Evolutionary conservation across 2,888 invertebrate genomes (phyloP).

Genomic region (Tromatobia lineatoria): DNA sequence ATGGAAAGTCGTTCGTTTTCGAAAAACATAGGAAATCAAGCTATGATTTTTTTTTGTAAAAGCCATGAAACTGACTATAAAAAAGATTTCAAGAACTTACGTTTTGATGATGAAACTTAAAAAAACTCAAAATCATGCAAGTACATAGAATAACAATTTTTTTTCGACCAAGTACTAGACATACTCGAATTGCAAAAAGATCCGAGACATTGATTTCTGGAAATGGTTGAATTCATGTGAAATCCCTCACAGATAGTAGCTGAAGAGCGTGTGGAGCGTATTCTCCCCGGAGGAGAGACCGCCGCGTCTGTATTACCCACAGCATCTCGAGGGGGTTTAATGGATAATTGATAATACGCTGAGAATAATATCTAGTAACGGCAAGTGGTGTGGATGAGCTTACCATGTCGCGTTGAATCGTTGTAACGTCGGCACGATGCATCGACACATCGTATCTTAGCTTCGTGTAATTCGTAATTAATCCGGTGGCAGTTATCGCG

Average conservation of each 20-base stretch:
- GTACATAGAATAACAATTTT: too few relatives aligned
- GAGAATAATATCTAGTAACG: slow-evolving; percentile 35
- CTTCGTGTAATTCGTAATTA: slow-evolving; percentile 35
- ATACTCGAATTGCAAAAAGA: too few relatives aligned
- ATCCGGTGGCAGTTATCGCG: slow-evolving; percentile 23
- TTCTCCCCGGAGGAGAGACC: slow-evolving; percentile 16
- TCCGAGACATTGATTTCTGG: too few relatives aligned
- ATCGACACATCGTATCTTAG: slow-evolving; percentile 12
- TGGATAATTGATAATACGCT: slow-evolving; percentile 51
- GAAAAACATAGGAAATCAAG: too few relatives aligned
- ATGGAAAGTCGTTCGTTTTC: too few relatives aligned
- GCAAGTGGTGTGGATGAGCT: slow-evolving; percentile 15
- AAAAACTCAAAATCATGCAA: too few relatives aligned
- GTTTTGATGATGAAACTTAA: too few relatives aligned
- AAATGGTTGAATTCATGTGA: too few relatives aligned
- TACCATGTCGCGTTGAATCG: slow-evolving; percentile 10
- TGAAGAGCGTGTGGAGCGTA: slow-evolving; percentile 24
- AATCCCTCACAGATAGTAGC: not conserved
- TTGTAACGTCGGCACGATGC: slow-evolving; percentile 17
- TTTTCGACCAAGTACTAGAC: too few relatives aligned
- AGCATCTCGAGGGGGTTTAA: slow-evolving; percentile 40
- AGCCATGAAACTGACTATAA: too few relatives aligned
- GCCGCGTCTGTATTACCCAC: not conserved
- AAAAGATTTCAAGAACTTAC: too few relatives aligned
- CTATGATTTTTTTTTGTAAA: too few relatives aligned